Evolutionary conservation across 2,113 vertebrate genomes (phyloP).

Genomic region (Sula dactylatra): DNA sequence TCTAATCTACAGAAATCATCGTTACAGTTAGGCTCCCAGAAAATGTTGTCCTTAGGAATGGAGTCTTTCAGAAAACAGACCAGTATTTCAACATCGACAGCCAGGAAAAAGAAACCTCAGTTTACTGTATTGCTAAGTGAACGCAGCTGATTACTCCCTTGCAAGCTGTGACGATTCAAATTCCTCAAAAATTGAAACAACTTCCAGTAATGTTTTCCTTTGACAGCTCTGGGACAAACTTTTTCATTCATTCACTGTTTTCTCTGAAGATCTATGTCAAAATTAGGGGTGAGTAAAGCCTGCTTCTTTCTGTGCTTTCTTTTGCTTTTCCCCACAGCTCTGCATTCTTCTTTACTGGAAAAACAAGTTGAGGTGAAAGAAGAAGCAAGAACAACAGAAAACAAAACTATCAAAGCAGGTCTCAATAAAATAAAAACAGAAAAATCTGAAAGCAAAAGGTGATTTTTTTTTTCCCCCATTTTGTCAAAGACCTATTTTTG

Average conservation of each 20-base stretch:
- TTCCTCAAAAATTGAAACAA: conserved; percentile 1
- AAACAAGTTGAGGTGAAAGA: not conserved
- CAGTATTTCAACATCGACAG: not conserved
- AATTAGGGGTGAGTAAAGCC: not conserved
- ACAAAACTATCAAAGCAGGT: not conserved
- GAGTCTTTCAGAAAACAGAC: not conserved
- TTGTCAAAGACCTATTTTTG: not conserved
- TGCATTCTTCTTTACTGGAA: not conserved
- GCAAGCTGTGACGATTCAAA: not conserved
- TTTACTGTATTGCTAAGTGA: not conserved
- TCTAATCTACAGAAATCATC: not conserved
- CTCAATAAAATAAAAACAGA: not conserved
- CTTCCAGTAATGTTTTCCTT: not conserved
- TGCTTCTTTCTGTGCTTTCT: not conserved
- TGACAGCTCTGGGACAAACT: not conserved
- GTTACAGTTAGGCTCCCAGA: not conserved
- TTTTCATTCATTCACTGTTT: not conserved
- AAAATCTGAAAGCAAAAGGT: not conserved
- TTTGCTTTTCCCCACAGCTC: not conserved
- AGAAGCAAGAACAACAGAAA: not conserved
- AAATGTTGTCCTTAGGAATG: not conserved
- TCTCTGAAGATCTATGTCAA: conserved; percentile 1
- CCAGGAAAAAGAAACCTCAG: not conserved
- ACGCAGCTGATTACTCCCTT: not conserved
- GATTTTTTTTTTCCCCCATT: not conserved